These are phyloP conservation scores for Percina caprodes DNA, from an alignment of 2,113 vertebrate genomes.

Conservation along the genomic window DNA sequence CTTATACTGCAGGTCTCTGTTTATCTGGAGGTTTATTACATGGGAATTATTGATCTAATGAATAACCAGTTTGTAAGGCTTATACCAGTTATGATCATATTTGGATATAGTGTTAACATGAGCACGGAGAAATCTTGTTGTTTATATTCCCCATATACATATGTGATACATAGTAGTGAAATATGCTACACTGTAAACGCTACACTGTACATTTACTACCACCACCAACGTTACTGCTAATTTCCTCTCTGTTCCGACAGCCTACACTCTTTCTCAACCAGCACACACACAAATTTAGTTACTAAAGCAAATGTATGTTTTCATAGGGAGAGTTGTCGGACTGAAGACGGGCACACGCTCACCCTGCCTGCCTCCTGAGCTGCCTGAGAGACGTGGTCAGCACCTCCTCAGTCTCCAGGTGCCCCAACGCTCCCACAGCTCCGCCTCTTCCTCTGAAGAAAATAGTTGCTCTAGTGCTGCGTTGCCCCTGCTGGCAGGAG, in stretches of 20 bases:
- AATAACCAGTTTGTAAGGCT: no score
- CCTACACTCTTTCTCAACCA: no score
- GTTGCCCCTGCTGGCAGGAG: slow-evolving; percentile 91
- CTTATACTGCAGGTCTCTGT: not conserved
- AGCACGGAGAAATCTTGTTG: not conserved
- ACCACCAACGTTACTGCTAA: no score
- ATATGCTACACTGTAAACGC: no score
- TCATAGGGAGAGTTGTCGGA: slow-evolving; percentile 82
- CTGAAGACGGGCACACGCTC: slow-evolving; percentile 88
- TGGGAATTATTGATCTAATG: not conserved
- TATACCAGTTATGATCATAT: not conserved
- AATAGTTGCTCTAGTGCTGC: slow-evolving; percentile 95
- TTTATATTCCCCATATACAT: not conserved
- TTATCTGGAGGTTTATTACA: not conserved
- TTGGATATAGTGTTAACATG: not conserved
- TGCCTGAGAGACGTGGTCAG: slow-evolving; percentile 89
- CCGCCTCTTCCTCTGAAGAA: slow-evolving; percentile 94
- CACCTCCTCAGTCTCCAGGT: slow-evolving; percentile 94
- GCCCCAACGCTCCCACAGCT: slow-evolving; percentile 92
- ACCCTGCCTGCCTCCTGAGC: slow-evolving; percentile 81
- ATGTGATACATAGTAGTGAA: no score
- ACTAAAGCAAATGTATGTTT: not conserved
- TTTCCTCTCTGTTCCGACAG: no score
- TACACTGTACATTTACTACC: no score
- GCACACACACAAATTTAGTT: no score